Evolutionary conservation across 2,888 invertebrate species (phyloP), one percentile per base, ranked within the genome.

Genomic region (Eristalis pertinax): DNA sequence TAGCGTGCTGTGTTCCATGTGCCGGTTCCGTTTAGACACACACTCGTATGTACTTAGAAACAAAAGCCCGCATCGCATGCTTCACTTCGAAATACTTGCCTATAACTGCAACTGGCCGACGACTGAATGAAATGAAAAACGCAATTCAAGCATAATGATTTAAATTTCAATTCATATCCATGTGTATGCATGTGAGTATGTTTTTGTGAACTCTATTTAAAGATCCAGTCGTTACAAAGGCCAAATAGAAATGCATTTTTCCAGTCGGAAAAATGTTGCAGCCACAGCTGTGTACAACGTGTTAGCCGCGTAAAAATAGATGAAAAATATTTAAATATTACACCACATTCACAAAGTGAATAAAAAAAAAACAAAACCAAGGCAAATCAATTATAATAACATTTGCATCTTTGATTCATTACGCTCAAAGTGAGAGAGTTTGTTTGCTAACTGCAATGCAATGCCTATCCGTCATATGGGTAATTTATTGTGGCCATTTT

Each of bases 391-490:
- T 79, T 83, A 87, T 79, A 87, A 84, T 75, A 68, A 79, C 83
- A 87, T 87, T 86, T 86, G 78, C 77, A 83, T 83, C 84, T 87
- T 87, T 84, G 84, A 84, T 84, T 79, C 83, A 84, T 80, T 75
- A 72, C 79, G 75, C 70, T 79, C 26, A 50, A 62, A 80, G 65
- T 70, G 70, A 68, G 43, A 78, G 43, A 78, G 32, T 19, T 50
- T 50, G 50, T 50, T 50, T 50, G 50, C 50, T 50, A 50, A 50
- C 50, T 50, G 50, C 43, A 72, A 70, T 78, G 82, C 74, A 75
- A 72, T 75, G 32, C 38, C 86, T 41, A 72, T 75, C 70, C 74
- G 84, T 84, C 87, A 84, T 84, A 79, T 84, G 79, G 87, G 83
- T 87, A 87, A 87, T 87, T 87, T 87, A 87, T 84, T 80, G 80